These are phyloP conservation scores for Labeo calbasu DNA, from an alignment of 2,797 vertebrate genomes.

Conservation along the genomic window DNA sequence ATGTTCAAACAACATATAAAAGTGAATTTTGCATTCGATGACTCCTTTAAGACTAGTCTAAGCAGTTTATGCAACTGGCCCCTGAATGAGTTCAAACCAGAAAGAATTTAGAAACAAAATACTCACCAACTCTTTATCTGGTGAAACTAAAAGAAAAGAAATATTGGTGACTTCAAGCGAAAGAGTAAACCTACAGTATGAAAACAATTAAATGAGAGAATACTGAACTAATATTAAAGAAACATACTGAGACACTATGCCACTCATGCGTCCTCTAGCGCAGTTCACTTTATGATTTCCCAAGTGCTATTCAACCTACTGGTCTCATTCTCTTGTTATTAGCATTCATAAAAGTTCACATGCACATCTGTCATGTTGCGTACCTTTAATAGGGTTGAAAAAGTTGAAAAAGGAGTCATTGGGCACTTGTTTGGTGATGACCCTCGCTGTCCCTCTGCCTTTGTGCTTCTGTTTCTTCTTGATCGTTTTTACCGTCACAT, in stretches of 20 bases:
- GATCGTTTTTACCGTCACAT: conserved; percentile 95
- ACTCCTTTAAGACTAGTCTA: too few relatives aligned
- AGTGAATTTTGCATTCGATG: too few relatives aligned
- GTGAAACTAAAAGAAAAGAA: conserved; percentile 79
- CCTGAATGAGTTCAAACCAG: too few relatives aligned
- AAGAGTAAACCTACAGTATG: background rate
- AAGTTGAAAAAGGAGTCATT: conserved; percentile 99
- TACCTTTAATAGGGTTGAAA: conserved; percentile 95
- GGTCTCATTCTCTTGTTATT: background rate
- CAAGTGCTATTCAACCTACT: background rate
- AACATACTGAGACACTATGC: too few relatives aligned
- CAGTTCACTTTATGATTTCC: background rate
- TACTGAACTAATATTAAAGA: background rate
- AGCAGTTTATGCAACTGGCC: too few relatives aligned
- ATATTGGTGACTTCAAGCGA: background rate
- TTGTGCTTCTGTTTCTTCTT: conserved; percentile 99
- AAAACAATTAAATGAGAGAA: background rate
- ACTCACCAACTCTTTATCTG: conserved; percentile 90
- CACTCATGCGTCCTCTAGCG: too few relatives aligned
- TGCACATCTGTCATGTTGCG: background rate
- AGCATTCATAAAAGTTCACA: background rate
- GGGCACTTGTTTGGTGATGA: conserved; percentile 95
- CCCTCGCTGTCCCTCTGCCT: conserved; percentile 93
- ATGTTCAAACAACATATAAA: too few relatives aligned
- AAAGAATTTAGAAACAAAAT: background rate